Conservation (phyloP, 2,888 invertebrate genomes). For the Pristionchus arcanus region DNA sequence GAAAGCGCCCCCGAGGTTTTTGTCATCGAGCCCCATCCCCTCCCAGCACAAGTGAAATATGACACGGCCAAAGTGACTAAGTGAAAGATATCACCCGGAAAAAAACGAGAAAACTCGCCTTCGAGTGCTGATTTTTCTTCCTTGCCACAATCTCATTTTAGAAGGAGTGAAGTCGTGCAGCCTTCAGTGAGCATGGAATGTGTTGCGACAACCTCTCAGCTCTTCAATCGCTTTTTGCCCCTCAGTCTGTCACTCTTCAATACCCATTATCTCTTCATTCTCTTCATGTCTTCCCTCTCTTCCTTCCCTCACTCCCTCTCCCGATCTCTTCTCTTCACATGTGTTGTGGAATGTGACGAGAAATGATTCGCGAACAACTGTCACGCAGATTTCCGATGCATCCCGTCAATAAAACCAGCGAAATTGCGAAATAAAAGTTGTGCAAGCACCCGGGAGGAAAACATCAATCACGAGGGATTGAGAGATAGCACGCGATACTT, state of each 20-base stretch:
- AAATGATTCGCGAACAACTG: conserved; percentile 43
- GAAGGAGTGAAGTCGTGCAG: neutral
- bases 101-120: conserved; percentile 2
- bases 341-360: conserved; percentile 45
- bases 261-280: conserved; percentile 13
- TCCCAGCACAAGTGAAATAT: conserved; percentile 26
- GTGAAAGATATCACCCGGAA: neutral
- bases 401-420: conserved; percentile 30
- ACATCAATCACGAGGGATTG: conserved; percentile 15
- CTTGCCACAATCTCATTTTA: neutral
- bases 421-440: conserved; percentile 40
- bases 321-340: neutral
- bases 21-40: neutral
- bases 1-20: neutral
- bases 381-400: conserved; percentile 20
- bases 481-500: conserved; percentile 15
- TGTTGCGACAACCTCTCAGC: conserved; percentile 13
- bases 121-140: neutral
- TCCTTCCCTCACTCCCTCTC: neutral
- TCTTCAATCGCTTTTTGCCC: conserved; percentile 44
- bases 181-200: neutral
- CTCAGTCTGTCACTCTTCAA: neutral
- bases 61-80: conserved; percentile 25
- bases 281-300: conserved; percentile 1
- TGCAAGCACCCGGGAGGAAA: neutral